Percentiles rank a stretch among this genome's conserved stretches.
phyloP scores from a whole-genome alignment of 1,140 invertebrate species.

The Camponotus floridanus region DNA sequence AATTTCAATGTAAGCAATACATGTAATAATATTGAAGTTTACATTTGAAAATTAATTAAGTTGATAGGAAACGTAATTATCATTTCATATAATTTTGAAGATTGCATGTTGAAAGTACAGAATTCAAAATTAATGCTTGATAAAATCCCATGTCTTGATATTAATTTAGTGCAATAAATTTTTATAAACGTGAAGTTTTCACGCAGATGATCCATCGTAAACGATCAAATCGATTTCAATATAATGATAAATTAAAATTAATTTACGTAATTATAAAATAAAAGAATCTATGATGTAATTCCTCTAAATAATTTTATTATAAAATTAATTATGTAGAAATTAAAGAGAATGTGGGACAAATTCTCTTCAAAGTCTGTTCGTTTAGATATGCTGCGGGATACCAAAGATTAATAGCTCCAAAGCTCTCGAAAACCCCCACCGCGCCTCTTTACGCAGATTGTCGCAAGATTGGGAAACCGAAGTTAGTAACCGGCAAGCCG shows the following conservation, averaged over 20 bases:
- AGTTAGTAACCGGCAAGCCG: slow-evolving; percentile 39
- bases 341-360: neutral
- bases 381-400: slow-evolving; percentile 1
- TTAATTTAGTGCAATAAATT: neutral
- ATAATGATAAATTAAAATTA: neutral
- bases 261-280: neutral
- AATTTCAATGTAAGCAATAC: neutral
- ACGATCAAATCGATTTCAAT: neutral
- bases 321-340: neutral
- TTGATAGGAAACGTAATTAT: neutral
- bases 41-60: slow-evolving; percentile 28
- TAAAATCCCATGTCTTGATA: neutral
- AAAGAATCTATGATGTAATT: no score
- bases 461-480: slow-evolving; percentile 30
- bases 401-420: slow-evolving; percentile 42
- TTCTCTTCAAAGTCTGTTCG: slow-evolving; percentile 9
- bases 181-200: neutral
- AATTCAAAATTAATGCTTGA: neutral
- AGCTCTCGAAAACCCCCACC: neutral
- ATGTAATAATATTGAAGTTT: neutral
- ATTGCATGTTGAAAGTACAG: neutral
- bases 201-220: neutral
- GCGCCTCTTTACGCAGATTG: slow-evolving; percentile 8
- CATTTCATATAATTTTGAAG: neutral
- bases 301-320: neutral